Percentiles rank a stretch among this genome's conserved stretches.
Evolutionary conservation across 2,888 invertebrate species (phyloP).

Genomic region (Nemurella pictetii): DNA sequence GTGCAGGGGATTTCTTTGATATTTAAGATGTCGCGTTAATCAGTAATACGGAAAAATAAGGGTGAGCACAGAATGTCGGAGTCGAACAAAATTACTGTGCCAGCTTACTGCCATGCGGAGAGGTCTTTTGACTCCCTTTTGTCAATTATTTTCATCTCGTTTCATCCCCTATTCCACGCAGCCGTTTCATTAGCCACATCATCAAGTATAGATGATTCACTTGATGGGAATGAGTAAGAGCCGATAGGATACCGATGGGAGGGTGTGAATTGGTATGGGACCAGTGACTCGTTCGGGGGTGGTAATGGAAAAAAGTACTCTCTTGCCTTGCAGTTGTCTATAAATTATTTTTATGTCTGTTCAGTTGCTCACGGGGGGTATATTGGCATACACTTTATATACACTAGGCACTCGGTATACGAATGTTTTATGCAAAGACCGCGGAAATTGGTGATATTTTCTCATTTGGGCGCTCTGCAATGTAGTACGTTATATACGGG

Average conservation of each 20-base stretch:
- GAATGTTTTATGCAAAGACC: not conserved
- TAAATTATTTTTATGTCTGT: not conserved
- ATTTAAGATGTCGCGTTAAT: slow-evolving; percentile 17
- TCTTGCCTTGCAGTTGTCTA: not conserved
- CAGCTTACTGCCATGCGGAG: not conserved
- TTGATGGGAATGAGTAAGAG: not conserved
- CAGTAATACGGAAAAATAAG: slow-evolving; percentile 21
- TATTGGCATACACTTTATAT: not conserved
- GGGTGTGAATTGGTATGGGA: slow-evolving; percentile 17
- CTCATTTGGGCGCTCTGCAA: not conserved
- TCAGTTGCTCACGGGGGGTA: not conserved
- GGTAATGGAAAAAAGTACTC: not conserved
- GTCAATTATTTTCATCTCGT: slow-evolving; percentile 37
- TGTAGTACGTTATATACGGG: no score
- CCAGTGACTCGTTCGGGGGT: not conserved
- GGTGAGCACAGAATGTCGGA: not conserved
- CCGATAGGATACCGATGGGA: not conserved
- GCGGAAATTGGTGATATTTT: not conserved
- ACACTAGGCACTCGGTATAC: not conserved
- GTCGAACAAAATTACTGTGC: not conserved
- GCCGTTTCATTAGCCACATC: slow-evolving; percentile 28
- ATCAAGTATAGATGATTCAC: slow-evolving; percentile 36
- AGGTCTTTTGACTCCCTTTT: slow-evolving; percentile 30
- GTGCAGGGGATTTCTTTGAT: slow-evolving; percentile 7
- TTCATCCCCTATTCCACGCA: slow-evolving; percentile 23